Evolutionary conservation across 2,113 vertebrate genomes (phyloP).

Genomic region (Tragelaphus buxtoni): DNA sequence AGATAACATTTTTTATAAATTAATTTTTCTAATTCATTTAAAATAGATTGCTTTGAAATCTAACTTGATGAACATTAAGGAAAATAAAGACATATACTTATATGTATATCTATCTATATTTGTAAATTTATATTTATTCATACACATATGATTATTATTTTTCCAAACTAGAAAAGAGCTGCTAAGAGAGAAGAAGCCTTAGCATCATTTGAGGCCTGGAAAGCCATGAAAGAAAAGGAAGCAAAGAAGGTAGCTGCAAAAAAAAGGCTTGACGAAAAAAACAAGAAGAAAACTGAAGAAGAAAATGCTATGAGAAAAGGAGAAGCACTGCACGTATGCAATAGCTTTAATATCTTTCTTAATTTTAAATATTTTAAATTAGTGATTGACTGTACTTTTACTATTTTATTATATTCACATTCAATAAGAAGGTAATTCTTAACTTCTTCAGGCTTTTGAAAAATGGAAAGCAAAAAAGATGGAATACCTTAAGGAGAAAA

Average conservation of each 20-base stretch:
- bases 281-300: constrained; percentile 79
- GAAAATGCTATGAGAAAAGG: constrained; percentile 83
- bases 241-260: constrained; percentile 82
- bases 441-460: constrained; percentile 88
- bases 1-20: neutral
- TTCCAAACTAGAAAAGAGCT: constrained; percentile 74
- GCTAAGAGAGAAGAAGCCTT: constrained; percentile 87
- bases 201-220: constrained; percentile 93
- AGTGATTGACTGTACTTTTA: neutral
- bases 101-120: too few species aligned
- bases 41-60: neutral
- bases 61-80: neutral
- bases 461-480: constrained; percentile 91
- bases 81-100: neutral
- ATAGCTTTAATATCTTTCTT: neutral
- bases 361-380: neutral
- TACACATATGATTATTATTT: neutral
- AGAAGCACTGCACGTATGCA: constrained; percentile 83
- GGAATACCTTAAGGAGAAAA: constrained; percentile 83
- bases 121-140: neutral
- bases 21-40: neutral
- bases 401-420: neutral
- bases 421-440: constrained; percentile 9
- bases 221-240: constrained; percentile 86
- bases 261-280: constrained; percentile 79